A percentile compares a stretch with the other conserved stretches of the same genome.
These are phyloP conservation scores for Channa maculata DNA, from an alignment of 2,113 vertebrate species.

Conservation along the genomic window DNA sequence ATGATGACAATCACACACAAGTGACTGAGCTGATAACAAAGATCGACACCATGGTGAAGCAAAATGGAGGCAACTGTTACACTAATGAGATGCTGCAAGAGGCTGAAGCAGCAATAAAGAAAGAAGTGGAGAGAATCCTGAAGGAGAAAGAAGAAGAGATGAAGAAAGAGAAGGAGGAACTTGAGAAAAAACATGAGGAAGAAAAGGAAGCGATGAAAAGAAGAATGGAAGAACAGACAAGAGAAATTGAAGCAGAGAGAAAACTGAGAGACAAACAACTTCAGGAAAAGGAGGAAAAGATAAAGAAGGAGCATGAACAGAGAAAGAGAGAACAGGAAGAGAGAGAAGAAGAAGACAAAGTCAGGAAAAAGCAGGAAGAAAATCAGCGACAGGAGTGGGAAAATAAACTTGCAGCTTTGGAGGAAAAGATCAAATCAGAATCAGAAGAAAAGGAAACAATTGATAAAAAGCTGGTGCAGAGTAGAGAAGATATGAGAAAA, in stretches of 20 bases:
- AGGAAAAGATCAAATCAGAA: neutral
- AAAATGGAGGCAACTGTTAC: constrained; percentile 29
- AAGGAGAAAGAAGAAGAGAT: constrained; percentile 33
- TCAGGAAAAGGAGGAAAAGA: neutral
- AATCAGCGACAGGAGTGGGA: neutral
- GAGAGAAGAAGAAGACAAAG: constrained; percentile 14
- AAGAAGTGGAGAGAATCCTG: neutral
- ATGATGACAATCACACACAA: neutral
- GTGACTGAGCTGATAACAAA: constrained; percentile 36
- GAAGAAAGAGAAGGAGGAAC: neutral
- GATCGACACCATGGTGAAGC: constrained; percentile 34
- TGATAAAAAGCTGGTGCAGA: neutral
- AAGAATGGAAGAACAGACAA: constrained; percentile 8
- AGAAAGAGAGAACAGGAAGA: constrained; percentile 7
- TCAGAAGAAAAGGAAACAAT: neutral
- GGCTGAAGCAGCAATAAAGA: neutral
- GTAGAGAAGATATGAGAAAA: neutral
- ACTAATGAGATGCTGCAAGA: no score
- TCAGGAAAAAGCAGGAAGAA: neutral
- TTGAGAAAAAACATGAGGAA: constrained; percentile 12
- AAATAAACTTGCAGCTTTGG: neutral
- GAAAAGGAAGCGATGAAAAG: neutral
- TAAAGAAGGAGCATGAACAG: neutral
- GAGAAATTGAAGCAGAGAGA: neutral
- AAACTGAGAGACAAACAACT: neutral